Evolutionary conservation across 2,888 invertebrate species (phyloP).

Genomic region (Selenia dentaria): DNA sequence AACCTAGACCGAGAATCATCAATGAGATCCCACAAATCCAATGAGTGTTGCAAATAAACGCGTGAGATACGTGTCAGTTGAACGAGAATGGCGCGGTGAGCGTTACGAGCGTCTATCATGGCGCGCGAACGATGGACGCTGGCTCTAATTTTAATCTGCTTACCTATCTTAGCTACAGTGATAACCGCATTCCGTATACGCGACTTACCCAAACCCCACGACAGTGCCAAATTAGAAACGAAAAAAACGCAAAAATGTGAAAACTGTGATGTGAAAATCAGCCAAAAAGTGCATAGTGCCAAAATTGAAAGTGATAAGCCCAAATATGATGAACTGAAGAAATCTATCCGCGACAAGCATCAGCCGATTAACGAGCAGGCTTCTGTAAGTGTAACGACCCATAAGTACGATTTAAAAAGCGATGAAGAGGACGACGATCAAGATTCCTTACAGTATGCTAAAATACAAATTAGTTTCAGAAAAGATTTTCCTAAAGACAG

Average conservation of each 20-base stretch:
- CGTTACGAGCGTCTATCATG: slow-evolving; percentile 70
- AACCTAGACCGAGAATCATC: slow-evolving; percentile 59
- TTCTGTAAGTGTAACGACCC: slow-evolving; percentile 42
- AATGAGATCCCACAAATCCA: slow-evolving; percentile 63
- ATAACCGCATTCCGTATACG: slow-evolving; percentile 82
- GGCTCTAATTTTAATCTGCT: slow-evolving; percentile 76
- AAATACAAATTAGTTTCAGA: slow-evolving; percentile 42
- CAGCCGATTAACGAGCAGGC: slow-evolving; percentile 49
- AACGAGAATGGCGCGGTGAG: slow-evolving; percentile 78
- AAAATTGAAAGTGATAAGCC: slow-evolving; percentile 68
- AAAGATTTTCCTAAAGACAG: slow-evolving; percentile 37
- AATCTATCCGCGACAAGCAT: slow-evolving; percentile 57
- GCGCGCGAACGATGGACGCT: slow-evolving; percentile 75
- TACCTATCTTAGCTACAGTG: slow-evolving; percentile 78
- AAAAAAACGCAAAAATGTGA: slow-evolving; percentile 67
- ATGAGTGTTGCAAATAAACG: slow-evolving; percentile 66
- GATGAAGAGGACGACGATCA: slow-evolving; percentile 54
- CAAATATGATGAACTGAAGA: slow-evolving; percentile 58
- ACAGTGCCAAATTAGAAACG: slow-evolving; percentile 48
- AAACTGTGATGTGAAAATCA: slow-evolving; percentile 70
- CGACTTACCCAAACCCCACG: slow-evolving; percentile 65
- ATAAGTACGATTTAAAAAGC: slow-evolving; percentile 48
- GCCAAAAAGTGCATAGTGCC: slow-evolving; percentile 60
- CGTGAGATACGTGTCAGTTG: slow-evolving; percentile 62
- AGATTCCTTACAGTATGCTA: slow-evolving; percentile 35